These are phyloP conservation scores for Heliocidaris tuberculata DNA, from an alignment of 35 echinoderm and acorn worm genomes.

Conservation along the genomic window DNA sequence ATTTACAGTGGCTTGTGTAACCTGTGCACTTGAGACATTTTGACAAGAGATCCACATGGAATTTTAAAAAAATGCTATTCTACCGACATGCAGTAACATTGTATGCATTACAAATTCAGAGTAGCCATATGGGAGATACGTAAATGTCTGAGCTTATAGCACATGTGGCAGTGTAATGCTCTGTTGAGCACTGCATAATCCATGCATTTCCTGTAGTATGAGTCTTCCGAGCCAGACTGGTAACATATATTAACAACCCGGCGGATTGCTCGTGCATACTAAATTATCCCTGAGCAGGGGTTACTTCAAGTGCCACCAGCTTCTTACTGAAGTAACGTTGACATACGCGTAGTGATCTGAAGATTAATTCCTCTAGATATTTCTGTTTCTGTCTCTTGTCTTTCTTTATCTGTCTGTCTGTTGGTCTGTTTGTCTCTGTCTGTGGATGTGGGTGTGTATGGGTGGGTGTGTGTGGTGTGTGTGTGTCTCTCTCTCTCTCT, in stretches of 20 bases:
- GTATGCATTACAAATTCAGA: background rate
- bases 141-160: background rate
- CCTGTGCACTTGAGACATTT: background rate
- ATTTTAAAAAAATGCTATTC: background rate
- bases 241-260: slow-evolving; percentile 5
- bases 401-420: too few species aligned
- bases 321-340: background rate
- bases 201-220: slow-evolving; percentile 30
- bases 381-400: background rate
- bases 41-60: background rate
- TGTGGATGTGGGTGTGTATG: too few species aligned
- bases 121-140: slow-evolving; percentile 1
- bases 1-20: background rate
- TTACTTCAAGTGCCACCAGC: background rate
- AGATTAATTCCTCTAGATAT: background rate
- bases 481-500: too few species aligned
- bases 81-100: background rate
- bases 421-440: too few species aligned
- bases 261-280: slow-evolving; percentile 4
- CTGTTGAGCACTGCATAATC: slow-evolving; percentile 23
- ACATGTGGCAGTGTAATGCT: slow-evolving; percentile 38
- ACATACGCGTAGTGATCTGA: background rate
- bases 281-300: slow-evolving; percentile 14
- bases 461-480: too few species aligned
- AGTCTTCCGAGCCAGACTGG: background rate